Percentiles rank a stretch among this genome's conserved stretches.
These are phyloP conservation scores for Urechis unicinctus DNA, from an alignment of 2,888 invertebrate genomes.

Conservation along the genomic window DNA sequence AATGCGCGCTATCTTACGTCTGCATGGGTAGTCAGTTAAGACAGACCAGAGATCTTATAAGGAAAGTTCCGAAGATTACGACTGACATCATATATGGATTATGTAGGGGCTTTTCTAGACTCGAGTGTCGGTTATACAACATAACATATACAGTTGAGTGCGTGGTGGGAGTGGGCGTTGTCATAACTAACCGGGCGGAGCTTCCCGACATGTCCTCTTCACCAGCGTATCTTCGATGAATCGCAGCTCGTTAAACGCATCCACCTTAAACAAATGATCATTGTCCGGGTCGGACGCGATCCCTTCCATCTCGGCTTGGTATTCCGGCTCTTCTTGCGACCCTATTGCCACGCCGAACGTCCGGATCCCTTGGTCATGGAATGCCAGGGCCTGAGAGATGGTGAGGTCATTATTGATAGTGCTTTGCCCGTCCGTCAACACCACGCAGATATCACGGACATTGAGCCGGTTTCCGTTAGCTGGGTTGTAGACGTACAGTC, in stretches of 20 bases:
- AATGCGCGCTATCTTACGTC: too few species aligned
- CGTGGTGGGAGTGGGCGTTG: too few species aligned
- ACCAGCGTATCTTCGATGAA: conserved; percentile 22
- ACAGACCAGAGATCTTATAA: too few species aligned
- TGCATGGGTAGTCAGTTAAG: too few species aligned
- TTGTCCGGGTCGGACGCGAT: conserved; percentile 35
- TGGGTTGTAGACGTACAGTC: conserved; percentile 3
- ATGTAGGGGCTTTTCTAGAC: too few species aligned
- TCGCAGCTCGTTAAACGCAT: conserved; percentile 31
- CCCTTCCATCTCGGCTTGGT: conserved; percentile 14
- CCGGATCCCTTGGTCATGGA: conserved; percentile 25
- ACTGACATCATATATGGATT: too few species aligned
- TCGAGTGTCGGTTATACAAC: too few species aligned
- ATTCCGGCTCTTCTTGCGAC: conserved; percentile 21
- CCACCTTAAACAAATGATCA: conserved; percentile 35
- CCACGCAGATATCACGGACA: conserved; percentile 20
- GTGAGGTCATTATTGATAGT: conserved; percentile 8
- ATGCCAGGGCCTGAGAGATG: conserved; percentile 25
- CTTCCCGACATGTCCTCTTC: conserved; percentile 17
- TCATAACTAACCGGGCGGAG: conserved; percentile 20
- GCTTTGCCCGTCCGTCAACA: conserved; percentile 19
- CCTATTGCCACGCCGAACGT: conserved; percentile 34
- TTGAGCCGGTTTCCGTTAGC: conserved; percentile 7
- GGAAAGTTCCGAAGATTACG: too few species aligned
- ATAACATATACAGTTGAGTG: too few species aligned